A percentile compares a stretch with the other conserved stretches of the same genome.
These are phyloP conservation scores for Sphenopsis melanotis DNA, from an alignment of 2,797 vertebrate species.

Conservation along the genomic window DNA sequence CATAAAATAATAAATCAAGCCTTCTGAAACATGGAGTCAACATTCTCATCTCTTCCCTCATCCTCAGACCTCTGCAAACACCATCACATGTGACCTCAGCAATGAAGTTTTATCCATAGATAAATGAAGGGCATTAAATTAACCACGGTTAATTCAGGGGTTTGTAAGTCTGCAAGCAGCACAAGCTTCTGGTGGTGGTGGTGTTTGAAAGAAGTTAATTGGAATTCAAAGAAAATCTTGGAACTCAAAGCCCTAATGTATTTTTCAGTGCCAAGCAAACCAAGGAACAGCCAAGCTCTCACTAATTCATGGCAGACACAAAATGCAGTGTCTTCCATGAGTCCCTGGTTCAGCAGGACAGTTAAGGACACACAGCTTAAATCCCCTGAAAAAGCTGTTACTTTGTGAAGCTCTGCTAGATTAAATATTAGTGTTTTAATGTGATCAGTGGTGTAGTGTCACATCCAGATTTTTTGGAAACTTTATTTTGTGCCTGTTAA, in stretches of 20 bases:
- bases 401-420: not conserved
- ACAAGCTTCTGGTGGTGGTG: not conserved
- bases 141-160: not conserved
- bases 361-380: not conserved
- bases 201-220: not conserved
- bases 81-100: not conserved
- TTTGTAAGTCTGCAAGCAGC: not conserved
- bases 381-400: not conserved
- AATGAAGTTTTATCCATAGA: not conserved
- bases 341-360: not conserved
- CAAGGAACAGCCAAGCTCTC: not conserved
- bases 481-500: not conserved
- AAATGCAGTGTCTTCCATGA: fast-evolving
- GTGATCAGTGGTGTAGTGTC: not conserved
- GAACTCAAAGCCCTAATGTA: not conserved
- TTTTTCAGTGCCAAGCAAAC: not conserved
- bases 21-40: too few species aligned
- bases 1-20: too few species aligned
- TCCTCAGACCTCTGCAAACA: too few species aligned
- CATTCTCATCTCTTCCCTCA: too few species aligned
- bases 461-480: not conserved
- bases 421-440: not conserved
- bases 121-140: not conserved
- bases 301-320: not conserved
- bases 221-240: not conserved